These are phyloP conservation scores for Eutolmus rufibarbis DNA, from an alignment of 2,888 invertebrate species.

Conservation along the genomic window DNA sequence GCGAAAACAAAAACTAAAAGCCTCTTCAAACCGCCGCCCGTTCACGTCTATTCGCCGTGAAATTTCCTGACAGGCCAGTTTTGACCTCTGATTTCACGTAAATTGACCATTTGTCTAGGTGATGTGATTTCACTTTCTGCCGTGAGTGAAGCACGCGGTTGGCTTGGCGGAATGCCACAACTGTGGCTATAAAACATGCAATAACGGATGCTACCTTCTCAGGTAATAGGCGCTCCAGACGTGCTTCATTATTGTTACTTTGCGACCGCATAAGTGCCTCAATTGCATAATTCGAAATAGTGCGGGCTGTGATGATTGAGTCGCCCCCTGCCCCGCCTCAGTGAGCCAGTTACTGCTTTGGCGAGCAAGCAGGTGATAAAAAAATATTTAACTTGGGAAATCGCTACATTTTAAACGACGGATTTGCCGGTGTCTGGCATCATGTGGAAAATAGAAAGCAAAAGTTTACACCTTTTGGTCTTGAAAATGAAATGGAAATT, in stretches of 20 bases:
- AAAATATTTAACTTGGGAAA: neutral
- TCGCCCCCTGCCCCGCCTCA: neutral
- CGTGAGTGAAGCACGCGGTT: neutral
- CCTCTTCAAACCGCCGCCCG: neutral
- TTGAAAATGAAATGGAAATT: neutral
- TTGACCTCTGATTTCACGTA: neutral
- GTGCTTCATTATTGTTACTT: neutral
- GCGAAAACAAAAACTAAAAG: neutral
- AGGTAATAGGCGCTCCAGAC: neutral
- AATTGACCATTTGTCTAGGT: neutral
- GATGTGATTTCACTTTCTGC: conserved; percentile 18
- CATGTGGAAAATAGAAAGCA: neutral
- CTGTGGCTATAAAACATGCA: neutral
- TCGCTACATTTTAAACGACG: neutral
- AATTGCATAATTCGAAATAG: conserved; percentile 18
- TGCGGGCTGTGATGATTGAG: neutral
- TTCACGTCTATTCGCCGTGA: neutral
- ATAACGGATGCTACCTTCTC: conserved; percentile 25
- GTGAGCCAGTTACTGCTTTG: neutral
- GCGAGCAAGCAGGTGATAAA: neutral
- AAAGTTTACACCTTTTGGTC: neutral
- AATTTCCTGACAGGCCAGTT: neutral
- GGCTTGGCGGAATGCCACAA: neutral
- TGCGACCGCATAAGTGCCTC: neutral
- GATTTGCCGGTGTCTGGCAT: neutral